These are phyloP conservation scores for Eretmochelys imbricata DNA, from an alignment of 2,113 vertebrate species.

Conservation along the genomic window DNA sequence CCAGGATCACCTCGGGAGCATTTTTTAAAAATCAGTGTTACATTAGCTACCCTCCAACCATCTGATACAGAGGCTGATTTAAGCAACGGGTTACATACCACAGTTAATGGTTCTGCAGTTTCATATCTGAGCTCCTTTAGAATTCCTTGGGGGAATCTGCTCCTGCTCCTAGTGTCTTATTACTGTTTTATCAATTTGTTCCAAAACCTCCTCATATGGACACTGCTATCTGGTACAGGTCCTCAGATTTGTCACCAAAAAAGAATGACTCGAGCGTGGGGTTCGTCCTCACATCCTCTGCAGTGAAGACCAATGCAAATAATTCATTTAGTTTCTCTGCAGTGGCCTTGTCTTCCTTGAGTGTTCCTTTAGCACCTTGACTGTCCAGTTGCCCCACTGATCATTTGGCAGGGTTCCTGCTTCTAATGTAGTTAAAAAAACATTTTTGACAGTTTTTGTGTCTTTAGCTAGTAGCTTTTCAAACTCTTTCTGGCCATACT, in stretches of 20 bases:
- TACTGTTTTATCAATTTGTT: neutral
- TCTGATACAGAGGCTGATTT: neutral
- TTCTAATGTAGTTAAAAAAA: too few relatives aligned
- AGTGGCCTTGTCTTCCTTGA: neutral
- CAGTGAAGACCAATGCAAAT: too few relatives aligned
- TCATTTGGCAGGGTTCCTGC: neutral
- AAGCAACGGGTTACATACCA: neutral
- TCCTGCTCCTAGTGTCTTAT: neutral
- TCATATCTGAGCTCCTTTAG: neutral
- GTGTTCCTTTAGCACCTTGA: neutral
- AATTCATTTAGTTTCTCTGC: neutral
- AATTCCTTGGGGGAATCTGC: too few relatives aligned
- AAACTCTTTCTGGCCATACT: neutral
- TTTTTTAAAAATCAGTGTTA: neutral
- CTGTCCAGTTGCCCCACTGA: too few relatives aligned
- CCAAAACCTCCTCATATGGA: neutral
- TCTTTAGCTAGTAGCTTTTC: too few relatives aligned
- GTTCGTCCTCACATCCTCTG: too few relatives aligned
- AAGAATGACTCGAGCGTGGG: neutral
- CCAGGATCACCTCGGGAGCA: neutral
- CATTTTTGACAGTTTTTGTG: too few relatives aligned
- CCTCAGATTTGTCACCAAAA: neutral
- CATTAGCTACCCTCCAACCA: neutral
- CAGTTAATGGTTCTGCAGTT: neutral
- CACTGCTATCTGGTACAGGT: neutral